Conservation (phyloP, 2,888 invertebrate species). For the Drosophila melanosoma region DNA sequence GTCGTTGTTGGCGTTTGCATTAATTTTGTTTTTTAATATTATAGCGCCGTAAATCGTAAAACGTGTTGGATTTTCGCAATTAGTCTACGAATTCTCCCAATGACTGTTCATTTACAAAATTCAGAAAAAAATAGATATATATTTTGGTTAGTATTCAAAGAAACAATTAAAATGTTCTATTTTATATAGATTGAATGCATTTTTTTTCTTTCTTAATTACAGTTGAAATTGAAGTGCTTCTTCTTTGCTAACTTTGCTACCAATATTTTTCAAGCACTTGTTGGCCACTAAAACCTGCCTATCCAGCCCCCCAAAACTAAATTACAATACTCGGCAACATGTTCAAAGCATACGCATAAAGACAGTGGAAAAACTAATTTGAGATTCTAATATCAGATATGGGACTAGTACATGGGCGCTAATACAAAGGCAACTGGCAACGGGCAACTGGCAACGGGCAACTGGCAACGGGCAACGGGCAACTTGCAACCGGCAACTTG, state of each 20-base stretch:
- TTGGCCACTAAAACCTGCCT: slow-evolving; percentile 38
- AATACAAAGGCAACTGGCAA: slow-evolving; percentile 42
- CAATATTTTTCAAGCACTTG: slow-evolving; percentile 35
- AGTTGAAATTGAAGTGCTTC: neutral
- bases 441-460: slow-evolving; percentile 17
- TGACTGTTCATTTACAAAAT: slow-evolving; percentile 13
- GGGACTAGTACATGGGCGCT: slow-evolving; percentile 66
- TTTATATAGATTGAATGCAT: neutral
- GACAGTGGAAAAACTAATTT: slow-evolving; percentile 77
- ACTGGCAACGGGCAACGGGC: neutral
- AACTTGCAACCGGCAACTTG: neutral
- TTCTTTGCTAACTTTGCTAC: neutral
- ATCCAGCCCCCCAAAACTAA: slow-evolving; percentile 60
- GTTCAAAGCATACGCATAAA: slow-evolving; percentile 59
- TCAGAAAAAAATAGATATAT: slow-evolving; percentile 1
- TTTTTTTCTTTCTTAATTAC: neutral
- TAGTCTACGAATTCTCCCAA: neutral
- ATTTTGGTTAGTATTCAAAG: neutral
- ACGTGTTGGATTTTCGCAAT: slow-evolving; percentile 60
- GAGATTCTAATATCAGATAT: slow-evolving; percentile 80
- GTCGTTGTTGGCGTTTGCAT: slow-evolving; percentile 54
- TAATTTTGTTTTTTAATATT: slow-evolving; percentile 65
- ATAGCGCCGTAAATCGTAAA: slow-evolving; percentile 62
- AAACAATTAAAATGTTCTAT: neutral
- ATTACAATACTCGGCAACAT: slow-evolving; percentile 63